Evolutionary conservation across 2,797 vertebrate species (phyloP), one percentile per base, ranked within the genome.

Genomic region (Anableps anableps): DNA sequence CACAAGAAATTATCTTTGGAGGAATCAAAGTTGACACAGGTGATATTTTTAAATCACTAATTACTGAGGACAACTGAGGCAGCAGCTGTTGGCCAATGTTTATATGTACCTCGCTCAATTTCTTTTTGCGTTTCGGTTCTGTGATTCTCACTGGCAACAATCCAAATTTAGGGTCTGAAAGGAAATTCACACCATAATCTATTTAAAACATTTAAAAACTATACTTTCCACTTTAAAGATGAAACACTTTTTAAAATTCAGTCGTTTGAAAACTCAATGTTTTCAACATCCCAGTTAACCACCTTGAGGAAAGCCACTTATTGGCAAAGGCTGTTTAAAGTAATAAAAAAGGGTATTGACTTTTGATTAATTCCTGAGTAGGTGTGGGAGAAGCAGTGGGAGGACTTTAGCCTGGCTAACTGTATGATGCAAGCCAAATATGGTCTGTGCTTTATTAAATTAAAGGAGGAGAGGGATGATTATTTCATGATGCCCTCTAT

Each of bases 381-480:
- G 85, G 74, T 66, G 74, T 85, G 68, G 19, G 76, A 78, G 79
- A 78, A 36, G 66, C 50, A 78, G 79, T 76, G 77, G 80, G 77
- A 72, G 38, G 48, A 45, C 72, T 77, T 58, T 55, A 83, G 72
- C 80, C 79, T 26, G 74, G 74, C 71, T 76, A 79, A 82, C 72
- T 82, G 74, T 31, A 62, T 90, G 87, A 90, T 83, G 85, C 62
- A 86, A 84, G 50, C 41, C 19, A 45, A 79, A 75, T 51, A 43
- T 85, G 62, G 36, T 71, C 70, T 80, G 76, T 77, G 76, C 75
- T 76, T 58, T 78, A 80, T 71, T 45, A 26, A 81, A 81, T 88
- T 74, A 85, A 85, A 88, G 64, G 43, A 53, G 38, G 9, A 58
- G 31, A 53, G 41, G 48, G 68, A 80, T 82, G 71, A 85, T 80